These are phyloP conservation scores for Sarcophaga subvicina DNA, from an alignment of 2,888 invertebrate species.

Conservation along the genomic window DNA sequence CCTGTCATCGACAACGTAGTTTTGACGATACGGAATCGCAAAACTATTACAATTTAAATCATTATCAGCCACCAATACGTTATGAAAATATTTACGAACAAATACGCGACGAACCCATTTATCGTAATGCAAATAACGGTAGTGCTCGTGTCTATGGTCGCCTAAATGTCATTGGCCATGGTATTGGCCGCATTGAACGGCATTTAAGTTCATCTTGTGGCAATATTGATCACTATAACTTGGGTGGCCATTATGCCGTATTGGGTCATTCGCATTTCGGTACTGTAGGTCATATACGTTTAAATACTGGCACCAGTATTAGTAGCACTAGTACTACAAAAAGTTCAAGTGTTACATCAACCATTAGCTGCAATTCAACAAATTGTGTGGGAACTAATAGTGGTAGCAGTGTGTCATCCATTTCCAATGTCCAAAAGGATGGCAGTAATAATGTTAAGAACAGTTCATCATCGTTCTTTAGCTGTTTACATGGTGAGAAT, in stretches of 20 bases:
- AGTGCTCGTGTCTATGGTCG: slow-evolving; percentile 82
- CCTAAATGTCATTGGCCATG: slow-evolving; percentile 83
- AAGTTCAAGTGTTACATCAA: slow-evolving; percentile 67
- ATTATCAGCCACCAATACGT: slow-evolving; percentile 77
- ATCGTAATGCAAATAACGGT: slow-evolving; percentile 75
- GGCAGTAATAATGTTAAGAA: slow-evolving; percentile 78
- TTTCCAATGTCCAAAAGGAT: slow-evolving; percentile 67
- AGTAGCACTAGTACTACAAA: slow-evolving; percentile 68
- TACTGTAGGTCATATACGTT: slow-evolving; percentile 81
- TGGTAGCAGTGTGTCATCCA: slow-evolving; percentile 15
- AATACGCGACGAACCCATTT: slow-evolving; percentile 83
- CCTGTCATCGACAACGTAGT: slow-evolving; percentile 79
- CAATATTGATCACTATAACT: slow-evolving; percentile 83
- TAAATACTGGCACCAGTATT: slow-evolving; percentile 75
- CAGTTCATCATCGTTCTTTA: slow-evolving; percentile 81
- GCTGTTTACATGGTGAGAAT: slow-evolving; percentile 81
- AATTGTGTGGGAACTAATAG: slow-evolving; percentile 63
- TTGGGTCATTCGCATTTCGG: slow-evolving; percentile 82
- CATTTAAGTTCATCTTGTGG: slow-evolving; percentile 87
- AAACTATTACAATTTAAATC: slow-evolving; percentile 79
- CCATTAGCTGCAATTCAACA: slow-evolving; percentile 69
- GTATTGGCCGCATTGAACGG: slow-evolving; percentile 84
- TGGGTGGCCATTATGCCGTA: slow-evolving; percentile 82
- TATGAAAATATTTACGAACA: slow-evolving; percentile 84
- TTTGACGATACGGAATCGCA: slow-evolving; percentile 82